Percentiles rank a stretch among this genome's conserved stretches.
Conservation (phyloP, 2,888 invertebrate species). For the Andrena camellia region DNA sequence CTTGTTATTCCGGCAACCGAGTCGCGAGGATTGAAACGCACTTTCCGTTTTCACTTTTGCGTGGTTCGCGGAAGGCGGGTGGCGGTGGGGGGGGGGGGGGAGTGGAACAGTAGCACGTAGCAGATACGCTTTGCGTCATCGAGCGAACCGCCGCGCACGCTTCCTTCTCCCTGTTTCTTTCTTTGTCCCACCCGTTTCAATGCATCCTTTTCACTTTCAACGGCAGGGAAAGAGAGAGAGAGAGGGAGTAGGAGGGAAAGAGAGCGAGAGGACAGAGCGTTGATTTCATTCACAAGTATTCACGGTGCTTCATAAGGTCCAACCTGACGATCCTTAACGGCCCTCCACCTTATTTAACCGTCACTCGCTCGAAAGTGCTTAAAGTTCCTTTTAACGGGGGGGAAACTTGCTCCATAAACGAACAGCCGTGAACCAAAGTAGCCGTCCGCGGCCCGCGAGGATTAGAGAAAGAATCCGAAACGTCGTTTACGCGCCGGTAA, state of each 20-base stretch:
- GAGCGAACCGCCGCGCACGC: slow-evolving; percentile 5
- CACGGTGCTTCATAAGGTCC: slow-evolving; percentile 57
- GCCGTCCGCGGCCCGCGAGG: slow-evolving; percentile 30
- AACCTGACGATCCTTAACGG: slow-evolving; percentile 57
- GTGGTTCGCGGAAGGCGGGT: too few relatives aligned
- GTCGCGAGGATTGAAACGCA: too few relatives aligned
- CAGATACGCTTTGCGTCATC: slow-evolving; percentile 11
- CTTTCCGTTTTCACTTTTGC: too few relatives aligned
- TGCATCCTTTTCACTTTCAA: slow-evolving; percentile 47
- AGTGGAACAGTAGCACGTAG: not conserved
- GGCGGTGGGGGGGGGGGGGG: too few relatives aligned
- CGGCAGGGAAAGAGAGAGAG: slow-evolving; percentile 4
- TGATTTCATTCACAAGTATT: slow-evolving; percentile 58
- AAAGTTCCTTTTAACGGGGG: slow-evolving; percentile 63
- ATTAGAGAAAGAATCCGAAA: slow-evolving; percentile 50
- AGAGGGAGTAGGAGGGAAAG: not conserved
- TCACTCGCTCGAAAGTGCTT: slow-evolving; percentile 57
- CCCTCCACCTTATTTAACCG: slow-evolving; percentile 62
- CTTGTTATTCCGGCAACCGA: too few relatives aligned
- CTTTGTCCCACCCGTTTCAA: slow-evolving; percentile 19
- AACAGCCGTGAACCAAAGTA: slow-evolving; percentile 51
- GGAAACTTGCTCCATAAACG: slow-evolving; percentile 64
- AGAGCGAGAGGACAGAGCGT: slow-evolving; percentile 21
- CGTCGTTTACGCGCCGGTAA: slow-evolving; percentile 1
- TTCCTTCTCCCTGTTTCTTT: slow-evolving; percentile 2